Evolutionary conservation across 2,113 vertebrate genomes (phyloP).

Genomic region (Thunnus thynnus): DNA sequence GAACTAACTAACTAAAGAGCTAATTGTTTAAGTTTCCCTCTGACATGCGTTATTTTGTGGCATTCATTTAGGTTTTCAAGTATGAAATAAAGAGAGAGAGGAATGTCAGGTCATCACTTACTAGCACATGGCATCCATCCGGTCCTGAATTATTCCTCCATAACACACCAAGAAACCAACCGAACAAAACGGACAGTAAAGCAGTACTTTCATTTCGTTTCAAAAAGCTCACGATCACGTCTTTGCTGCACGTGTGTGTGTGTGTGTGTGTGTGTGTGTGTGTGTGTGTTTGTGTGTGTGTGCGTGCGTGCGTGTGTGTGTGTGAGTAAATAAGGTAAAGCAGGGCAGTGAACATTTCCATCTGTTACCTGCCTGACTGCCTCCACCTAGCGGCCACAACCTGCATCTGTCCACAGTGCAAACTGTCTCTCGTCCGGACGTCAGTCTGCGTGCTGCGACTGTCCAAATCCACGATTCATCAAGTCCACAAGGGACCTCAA

Average conservation of each 20-base stretch:
- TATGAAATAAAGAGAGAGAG: neutral
- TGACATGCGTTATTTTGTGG: neutral
- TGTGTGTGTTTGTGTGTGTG: too few species aligned
- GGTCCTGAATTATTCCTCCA: neutral
- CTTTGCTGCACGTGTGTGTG: too few species aligned
- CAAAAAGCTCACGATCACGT: neutral
- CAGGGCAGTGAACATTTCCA: neutral
- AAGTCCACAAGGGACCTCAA: too few species aligned
- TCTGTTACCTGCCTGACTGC: neutral
- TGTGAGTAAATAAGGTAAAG: too few species aligned
- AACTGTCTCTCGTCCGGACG: too few species aligned
- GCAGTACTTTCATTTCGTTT: neutral
- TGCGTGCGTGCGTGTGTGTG: too few species aligned
- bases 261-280: too few species aligned
- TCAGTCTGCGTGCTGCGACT: too few species aligned
- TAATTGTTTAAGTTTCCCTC: too few species aligned
- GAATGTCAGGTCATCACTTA: neutral
- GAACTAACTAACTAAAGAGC: too few species aligned
- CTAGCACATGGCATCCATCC: neutral
- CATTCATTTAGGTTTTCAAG: neutral
- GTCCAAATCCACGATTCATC: too few species aligned
- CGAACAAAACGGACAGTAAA: neutral
- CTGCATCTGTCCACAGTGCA: neutral
- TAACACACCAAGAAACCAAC: neutral
- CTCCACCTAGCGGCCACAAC: slow-evolving; percentile 24